Evolutionary conservation across 2,113 vertebrate genomes (phyloP).

Genomic region (Chroicocephalus ridibundus): DNA sequence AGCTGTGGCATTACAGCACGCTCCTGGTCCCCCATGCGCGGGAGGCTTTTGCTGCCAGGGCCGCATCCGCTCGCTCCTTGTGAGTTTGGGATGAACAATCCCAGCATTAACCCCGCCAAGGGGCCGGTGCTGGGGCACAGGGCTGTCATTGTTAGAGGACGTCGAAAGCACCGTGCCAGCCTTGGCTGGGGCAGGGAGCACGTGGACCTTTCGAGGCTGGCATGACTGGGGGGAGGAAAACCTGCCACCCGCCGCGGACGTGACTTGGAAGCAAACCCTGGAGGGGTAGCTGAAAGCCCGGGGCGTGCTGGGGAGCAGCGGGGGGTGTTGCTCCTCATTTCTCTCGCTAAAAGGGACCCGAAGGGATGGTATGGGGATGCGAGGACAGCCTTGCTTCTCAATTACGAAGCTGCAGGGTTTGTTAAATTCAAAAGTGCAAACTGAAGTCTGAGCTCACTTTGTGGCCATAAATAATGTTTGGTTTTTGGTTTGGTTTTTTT

Average conservation of each 20-base stretch:
- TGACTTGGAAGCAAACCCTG: background rate
- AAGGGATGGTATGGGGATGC: background rate
- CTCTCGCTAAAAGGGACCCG: background rate
- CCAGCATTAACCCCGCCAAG: background rate
- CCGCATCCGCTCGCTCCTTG: background rate
- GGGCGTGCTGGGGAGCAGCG: background rate
- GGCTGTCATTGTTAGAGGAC: background rate
- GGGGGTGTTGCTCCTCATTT: background rate
- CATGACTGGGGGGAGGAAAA: background rate
- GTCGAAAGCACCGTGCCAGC: background rate
- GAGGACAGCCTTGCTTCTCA: background rate
- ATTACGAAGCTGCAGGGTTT: background rate
- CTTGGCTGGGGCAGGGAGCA: background rate
- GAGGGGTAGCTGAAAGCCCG: background rate
- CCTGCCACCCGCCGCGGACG: fast-evolving
- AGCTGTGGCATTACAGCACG: fast-evolving
- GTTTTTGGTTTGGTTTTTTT: background rate
- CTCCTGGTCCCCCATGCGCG: background rate
- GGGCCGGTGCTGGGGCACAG: background rate
- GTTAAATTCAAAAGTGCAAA: fast-evolving
- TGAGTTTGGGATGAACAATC: fast-evolving
- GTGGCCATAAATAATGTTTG: background rate
- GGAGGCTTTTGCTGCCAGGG: background rate
- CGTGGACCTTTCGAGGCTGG: background rate
- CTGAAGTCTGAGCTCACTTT: background rate